These are phyloP conservation scores for Drosophila yooni DNA, from an alignment of 2,888 invertebrate genomes.

Conservation along the genomic window DNA sequence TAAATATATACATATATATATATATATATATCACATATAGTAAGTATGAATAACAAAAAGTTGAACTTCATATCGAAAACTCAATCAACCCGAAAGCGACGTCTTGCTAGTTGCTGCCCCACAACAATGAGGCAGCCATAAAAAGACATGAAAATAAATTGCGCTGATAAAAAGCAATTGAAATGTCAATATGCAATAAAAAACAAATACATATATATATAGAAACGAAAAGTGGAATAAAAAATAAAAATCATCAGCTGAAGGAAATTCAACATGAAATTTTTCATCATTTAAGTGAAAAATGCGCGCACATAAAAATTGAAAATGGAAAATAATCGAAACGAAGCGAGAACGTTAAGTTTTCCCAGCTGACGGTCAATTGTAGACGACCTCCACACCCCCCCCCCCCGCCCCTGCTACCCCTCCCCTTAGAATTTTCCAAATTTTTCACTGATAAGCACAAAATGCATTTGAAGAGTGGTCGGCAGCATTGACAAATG, in stretches of 20 bases:
- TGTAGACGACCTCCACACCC: conserved; percentile 12
- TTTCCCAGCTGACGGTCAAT: conserved; percentile 41
- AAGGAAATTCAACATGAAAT: conserved; percentile 22
- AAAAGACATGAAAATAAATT: conserved; percentile 55
- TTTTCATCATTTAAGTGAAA: conserved; percentile 42
- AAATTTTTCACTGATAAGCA: conserved; percentile 37
- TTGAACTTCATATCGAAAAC: conserved; percentile 15
- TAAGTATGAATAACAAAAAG: neutral
- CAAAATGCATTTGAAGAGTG: conserved; percentile 34
- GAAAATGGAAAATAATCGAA: conserved; percentile 35
- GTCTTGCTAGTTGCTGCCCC: conserved; percentile 11
- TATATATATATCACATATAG: neutral
- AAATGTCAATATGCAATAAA: conserved; percentile 65
- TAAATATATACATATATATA: conserved; percentile 14
- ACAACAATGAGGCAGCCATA: conserved; percentile 30
- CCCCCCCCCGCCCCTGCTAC: neutral
- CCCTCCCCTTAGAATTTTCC: neutral
- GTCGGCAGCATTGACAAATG: conserved; percentile 29
- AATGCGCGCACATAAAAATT: conserved; percentile 49
- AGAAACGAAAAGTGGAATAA: conserved; percentile 5
- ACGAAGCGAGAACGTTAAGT: conserved; percentile 32
- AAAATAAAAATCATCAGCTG: conserved; percentile 4
- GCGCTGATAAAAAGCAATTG: conserved; percentile 61
- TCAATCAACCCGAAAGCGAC: conserved; percentile 29
- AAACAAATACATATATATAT: conserved; percentile 7